Evolutionary conservation across 2,888 invertebrate genomes (phyloP), one percentile per base, ranked within the genome.

Genomic region (Drosophila hamatofila): DNA sequence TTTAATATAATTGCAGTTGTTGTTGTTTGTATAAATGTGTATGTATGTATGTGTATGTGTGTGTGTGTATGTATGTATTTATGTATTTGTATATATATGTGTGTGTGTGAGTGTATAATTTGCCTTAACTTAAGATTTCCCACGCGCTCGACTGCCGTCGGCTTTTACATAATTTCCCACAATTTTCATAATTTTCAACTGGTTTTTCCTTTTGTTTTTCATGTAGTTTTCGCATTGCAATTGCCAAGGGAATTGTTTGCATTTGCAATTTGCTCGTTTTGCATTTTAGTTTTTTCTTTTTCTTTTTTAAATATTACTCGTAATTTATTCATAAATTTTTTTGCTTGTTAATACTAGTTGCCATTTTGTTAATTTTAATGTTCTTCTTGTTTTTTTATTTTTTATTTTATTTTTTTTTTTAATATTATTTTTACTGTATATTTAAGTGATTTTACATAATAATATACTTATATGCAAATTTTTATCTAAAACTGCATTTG

Each of bases 401-500:
- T 65, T 33, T 68, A 21, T 8, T 37, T 25, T 52, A n/a, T 25
- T 27, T 44, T 33, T 8, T 71, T 64, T 72, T 51, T 33, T 60
- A 27, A 63, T 58, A 71, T 78, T 76, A 37, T 61, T 76, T 73
- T 79, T 75, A 58, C 71, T 72, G 75, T 79, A 80, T 81, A 67
- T 73, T 87, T 71, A 78, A 86, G 83, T 81, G 80, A 83, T 89
- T 88, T 83, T 91, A 85, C 86, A 89, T 81, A 90, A 88, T 91
- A 80, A 83, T 82, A 72, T 80, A 78, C 76, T 81, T 84, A 78
- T 82, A 87, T 82, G 85, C 88, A 86, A 83, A 81, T 78, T 76
- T 54, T 39, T 73, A 73, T 78, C 74, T 82, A 80, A 87, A 86
- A 83, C 72, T 84, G 85, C 80, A 80, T 86, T 78, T 58, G 52